Conservation (phyloP, 2,113 vertebrate genomes). For the Penelope pileata region DNA sequence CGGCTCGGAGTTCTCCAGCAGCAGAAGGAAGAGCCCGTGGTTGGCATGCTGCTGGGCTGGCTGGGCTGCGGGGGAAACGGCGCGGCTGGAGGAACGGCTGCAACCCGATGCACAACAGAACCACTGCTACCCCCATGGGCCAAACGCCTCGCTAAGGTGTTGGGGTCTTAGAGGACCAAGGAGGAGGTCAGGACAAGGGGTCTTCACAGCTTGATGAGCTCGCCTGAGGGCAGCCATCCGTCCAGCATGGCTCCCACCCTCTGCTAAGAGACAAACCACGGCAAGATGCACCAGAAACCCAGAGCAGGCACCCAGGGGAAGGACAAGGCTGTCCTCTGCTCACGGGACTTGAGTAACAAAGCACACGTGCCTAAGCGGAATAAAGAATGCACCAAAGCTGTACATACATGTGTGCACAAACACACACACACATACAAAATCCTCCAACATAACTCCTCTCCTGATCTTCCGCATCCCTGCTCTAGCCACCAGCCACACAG, state of each 20-base stretch:
- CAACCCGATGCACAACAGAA: not conserved
- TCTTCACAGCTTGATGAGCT: slow-evolving; percentile 24
- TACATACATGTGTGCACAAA: rapidly evolving
- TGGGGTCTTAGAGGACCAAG: not conserved
- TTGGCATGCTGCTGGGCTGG: not conserved
- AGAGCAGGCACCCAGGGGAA: not conserved
- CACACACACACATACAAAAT: not conserved
- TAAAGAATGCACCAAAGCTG: not conserved
- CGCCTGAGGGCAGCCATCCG: not conserved
- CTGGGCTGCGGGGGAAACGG: not conserved
- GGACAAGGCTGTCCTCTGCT: not conserved
- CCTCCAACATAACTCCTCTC: not conserved
- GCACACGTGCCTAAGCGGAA: not conserved
- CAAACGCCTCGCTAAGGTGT: not conserved
- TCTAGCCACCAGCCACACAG: not conserved
- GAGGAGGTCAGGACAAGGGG: not conserved
- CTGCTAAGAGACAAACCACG: not conserved
- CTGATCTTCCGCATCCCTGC: not conserved
- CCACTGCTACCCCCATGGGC: not conserved
- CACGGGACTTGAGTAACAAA: not conserved
- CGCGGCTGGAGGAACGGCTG: not conserved
- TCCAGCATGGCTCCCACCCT: not conserved
- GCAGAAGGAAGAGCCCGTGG: not conserved
- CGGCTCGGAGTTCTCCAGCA: not conserved
- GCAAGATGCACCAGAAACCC: not conserved